Evolutionary conservation across 1,140 invertebrate species (phyloP), one percentile per base, ranked within the genome.

Genomic region (Heliconius himera): DNA sequence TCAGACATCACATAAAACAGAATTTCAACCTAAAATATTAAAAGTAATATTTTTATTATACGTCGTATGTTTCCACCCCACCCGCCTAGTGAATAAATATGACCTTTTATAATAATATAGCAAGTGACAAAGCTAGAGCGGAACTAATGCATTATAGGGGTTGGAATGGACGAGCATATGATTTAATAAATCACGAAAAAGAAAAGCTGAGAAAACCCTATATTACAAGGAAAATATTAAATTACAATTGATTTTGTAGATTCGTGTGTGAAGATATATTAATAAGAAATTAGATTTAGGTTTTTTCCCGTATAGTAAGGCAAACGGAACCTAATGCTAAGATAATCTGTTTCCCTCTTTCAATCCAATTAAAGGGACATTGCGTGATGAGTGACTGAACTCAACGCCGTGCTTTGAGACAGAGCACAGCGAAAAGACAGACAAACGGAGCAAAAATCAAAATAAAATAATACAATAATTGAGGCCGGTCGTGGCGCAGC

Each of bases 61-160:
- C 11, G 22, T 74, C 78, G 49, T 84, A 77, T 83, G 54, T 84
- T 84, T 81, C 36, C 74, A 81, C 29, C 51, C 36, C 38, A 49
- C 78, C 76, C 54, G 29, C 81, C 73, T 75, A 76, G 74, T 77
- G 79, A 84, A 82, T 80, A 84, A 84, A 86, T 87, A 87, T 86
- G 81, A 78, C 84, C 83, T 85, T 85, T 87, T 85, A 84, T 89
- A 84, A 85, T 83, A 87, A 85, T 79, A 84, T 83, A 77, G 82
- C 86, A 84, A 87, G 85, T 87, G 86, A 85, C 86, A 86, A 87
- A 86, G 83, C 81, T 85, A 87, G 85, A 84, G 81, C 74, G 83
- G 81, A 82, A 84, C 83, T 82, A 84, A 84, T 81, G 82, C 85
- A 85, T 88, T 86, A 86, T 78, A 81, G 81, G 79, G 83, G 82